phyloP scores from a whole-genome alignment of 2,888 invertebrate genomes.

The Ellobium chinense region DNA sequence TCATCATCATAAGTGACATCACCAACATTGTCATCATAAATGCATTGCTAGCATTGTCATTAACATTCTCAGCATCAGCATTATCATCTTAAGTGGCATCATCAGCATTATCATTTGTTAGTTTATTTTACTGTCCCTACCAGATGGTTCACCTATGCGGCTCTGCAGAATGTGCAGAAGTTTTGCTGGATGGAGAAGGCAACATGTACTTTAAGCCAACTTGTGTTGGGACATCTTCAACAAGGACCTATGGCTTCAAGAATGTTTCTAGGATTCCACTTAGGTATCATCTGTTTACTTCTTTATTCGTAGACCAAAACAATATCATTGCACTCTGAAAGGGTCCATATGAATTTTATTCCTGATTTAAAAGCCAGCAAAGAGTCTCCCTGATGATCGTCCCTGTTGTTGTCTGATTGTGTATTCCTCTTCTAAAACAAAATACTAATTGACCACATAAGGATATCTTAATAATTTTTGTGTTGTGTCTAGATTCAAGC shows the following conservation, averaged over 20 bases:
- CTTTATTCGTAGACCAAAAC: too few relatives aligned
- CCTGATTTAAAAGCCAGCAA: too few relatives aligned
- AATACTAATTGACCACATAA: too few relatives aligned
- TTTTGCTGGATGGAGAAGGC: conserved; percentile 73
- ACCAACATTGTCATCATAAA: neutral
- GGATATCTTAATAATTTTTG: too few relatives aligned
- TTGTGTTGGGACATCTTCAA: conserved; percentile 73
- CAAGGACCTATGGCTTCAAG: conserved; percentile 71
- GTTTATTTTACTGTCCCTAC: neutral
- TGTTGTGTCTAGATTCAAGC: too few relatives aligned
- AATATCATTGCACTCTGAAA: too few relatives aligned
- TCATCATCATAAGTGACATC: neutral
- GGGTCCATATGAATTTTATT: too few relatives aligned
- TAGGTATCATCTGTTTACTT: too few relatives aligned
- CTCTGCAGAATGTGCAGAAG: conserved; percentile 74
- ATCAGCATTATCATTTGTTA: neutral
- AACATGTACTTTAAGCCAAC: conserved; percentile 77
- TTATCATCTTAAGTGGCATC: neutral
- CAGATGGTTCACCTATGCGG: conserved; percentile 62
- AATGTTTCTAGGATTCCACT: conserved; percentile 76
- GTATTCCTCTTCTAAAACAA: too few relatives aligned
- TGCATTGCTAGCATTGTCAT: neutral
- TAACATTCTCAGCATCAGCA: neutral
- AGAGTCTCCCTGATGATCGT: too few relatives aligned
- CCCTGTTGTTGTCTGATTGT: too few relatives aligned